A percentile compares a stretch with the other conserved stretches of the same genome.
Evolutionary conservation across 2,888 invertebrate genomes (phyloP).

Genomic region (Loripinus fragilis): DNA sequence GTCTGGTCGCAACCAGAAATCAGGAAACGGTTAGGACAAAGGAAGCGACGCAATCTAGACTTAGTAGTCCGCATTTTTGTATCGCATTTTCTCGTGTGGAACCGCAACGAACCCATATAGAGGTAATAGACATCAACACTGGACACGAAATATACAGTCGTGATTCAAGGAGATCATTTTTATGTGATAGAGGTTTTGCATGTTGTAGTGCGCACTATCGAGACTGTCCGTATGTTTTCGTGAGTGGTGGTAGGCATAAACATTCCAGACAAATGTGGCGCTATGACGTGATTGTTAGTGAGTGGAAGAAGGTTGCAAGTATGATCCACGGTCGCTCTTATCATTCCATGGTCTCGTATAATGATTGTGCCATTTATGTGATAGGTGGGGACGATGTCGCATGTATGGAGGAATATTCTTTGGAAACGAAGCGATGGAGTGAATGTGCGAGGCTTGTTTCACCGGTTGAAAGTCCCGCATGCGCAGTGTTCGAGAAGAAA

Average conservation of each 20-base stretch:
- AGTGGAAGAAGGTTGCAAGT: slow-evolving; percentile 4
- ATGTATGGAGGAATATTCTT: not conserved
- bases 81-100: not conserved
- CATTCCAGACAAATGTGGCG: slow-evolving; percentile 14
- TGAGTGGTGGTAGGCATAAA: slow-evolving; percentile 7
- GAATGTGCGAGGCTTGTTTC: not conserved
- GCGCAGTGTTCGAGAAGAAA: slow-evolving; percentile 5
- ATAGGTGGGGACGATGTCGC: not conserved
- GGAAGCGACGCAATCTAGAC: not conserved
- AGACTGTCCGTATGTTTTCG: slow-evolving; percentile 5
- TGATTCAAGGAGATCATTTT: not conserved
- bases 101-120: not conserved
- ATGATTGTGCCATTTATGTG: slow-evolving; percentile 10
- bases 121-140: not conserved
- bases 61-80: not conserved
- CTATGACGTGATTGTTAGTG: slow-evolving; percentile 7
- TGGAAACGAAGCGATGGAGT: not conserved
- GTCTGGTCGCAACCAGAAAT: not conserved
- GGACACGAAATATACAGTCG: not conserved
- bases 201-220: not conserved
- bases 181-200: slow-evolving; percentile 8
- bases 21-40: not conserved
- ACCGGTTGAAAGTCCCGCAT: not conserved
- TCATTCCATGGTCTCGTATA: slow-evolving; percentile 9
- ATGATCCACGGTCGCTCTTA: slow-evolving; percentile 11